These are phyloP conservation scores for Agriopis marginaria DNA, from an alignment of 2,888 invertebrate species.

Conservation along the genomic window DNA sequence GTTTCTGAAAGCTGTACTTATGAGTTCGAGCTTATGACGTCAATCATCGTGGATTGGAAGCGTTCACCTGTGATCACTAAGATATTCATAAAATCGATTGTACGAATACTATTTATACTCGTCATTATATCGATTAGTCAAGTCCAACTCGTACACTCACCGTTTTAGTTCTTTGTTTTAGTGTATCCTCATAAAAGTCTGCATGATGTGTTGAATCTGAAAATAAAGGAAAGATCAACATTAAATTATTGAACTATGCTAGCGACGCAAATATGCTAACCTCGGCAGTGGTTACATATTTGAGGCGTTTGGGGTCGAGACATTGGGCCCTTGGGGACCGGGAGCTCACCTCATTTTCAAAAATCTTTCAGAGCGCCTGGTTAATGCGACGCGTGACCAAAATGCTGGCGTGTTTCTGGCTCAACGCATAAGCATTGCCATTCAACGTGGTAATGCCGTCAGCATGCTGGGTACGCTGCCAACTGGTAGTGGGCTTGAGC, in stretches of 20 bases:
- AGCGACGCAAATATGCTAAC: no score
- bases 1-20: background rate
- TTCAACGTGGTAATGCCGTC: no score
- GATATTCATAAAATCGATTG: background rate
- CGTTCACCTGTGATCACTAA: background rate
- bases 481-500: no score
- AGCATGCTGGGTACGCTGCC: no score
- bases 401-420: no score
- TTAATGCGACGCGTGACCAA: no score
- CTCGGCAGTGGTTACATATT: no score
- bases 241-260: background rate
- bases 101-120: background rate
- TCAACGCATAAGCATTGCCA: no score
- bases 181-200: slow-evolving; percentile 31
- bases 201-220: slow-evolving; percentile 37
- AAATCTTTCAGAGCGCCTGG: no score
- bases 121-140: background rate
- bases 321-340: no score
- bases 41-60: background rate
- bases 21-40: background rate
- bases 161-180: slow-evolving; percentile 30
- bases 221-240: slow-evolving; percentile 27
- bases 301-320: no score
- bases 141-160: slow-evolving; percentile 28
- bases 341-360: no score